Evolutionary conservation across 2,113 vertebrate species (phyloP).

Genomic region (Baryphthengus martii): DNA sequence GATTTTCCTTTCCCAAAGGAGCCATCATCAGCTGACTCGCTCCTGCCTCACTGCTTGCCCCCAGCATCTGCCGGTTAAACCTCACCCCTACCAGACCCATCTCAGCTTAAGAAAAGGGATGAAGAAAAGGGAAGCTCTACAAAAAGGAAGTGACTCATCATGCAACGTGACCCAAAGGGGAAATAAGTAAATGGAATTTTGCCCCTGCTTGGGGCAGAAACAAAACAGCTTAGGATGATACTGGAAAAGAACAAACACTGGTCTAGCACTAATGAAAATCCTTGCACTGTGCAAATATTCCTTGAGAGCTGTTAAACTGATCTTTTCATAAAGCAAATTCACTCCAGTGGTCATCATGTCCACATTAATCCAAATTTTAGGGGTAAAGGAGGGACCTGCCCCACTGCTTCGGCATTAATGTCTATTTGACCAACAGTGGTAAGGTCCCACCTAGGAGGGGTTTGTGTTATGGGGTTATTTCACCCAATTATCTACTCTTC

Average conservation of each 20-base stretch:
- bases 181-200: no score
- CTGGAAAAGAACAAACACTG: not conserved
- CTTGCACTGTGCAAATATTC: not conserved
- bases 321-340: not conserved
- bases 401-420: not conserved
- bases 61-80: not conserved
- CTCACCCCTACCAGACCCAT: not conserved
- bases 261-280: not conserved
- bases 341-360: not conserved
- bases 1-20: not conserved
- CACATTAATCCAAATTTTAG: rapidly evolving
- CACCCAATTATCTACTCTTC: not conserved
- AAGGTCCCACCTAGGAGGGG: not conserved
- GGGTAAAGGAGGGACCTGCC: not conserved
- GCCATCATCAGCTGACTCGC: rapidly evolving
- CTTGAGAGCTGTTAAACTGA: not conserved
- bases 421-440: not conserved
- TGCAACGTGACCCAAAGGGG: not conserved
- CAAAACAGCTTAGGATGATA: not conserved
- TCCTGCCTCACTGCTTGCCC: not conserved
- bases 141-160: not conserved
- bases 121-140: not conserved
- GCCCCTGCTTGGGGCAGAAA: not conserved
- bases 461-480: no score
- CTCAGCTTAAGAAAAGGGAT: not conserved